Percentiles rank a stretch among this genome's conserved stretches.
These are phyloP conservation scores for Apantesis nais DNA, from an alignment of 2,888 invertebrate genomes.

Conservation along the genomic window DNA sequence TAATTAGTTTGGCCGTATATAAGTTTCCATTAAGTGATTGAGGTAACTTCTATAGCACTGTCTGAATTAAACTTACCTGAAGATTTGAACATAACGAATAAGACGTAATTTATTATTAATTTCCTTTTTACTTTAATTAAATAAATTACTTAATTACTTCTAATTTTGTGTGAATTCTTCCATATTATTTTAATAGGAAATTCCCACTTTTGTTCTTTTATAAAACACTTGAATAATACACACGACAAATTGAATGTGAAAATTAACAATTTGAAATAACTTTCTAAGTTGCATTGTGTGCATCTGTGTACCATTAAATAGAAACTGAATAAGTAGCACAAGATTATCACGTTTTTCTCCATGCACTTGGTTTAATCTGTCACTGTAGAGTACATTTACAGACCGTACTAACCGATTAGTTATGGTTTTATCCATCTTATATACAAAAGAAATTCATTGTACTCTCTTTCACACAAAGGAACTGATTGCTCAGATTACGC, in stretches of 20 bases:
- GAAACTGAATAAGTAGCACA: not conserved
- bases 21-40: conserved; percentile 6
- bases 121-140: not conserved
- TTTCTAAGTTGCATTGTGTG: not conserved
- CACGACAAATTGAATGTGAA: not conserved
- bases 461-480: not conserved
- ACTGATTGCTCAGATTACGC: conserved; percentile 7
- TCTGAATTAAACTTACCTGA: not conserved
- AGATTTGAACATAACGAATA: not conserved
- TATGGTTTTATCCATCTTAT: not conserved
- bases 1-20: conserved; percentile 21
- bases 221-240: not conserved
- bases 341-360: not conserved
- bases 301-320: not conserved
- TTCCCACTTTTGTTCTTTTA: not conserved
- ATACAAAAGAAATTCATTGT: not conserved
- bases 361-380: not conserved
- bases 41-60: not conserved
- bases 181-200: not conserved
- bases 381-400: not conserved
- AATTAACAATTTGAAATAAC: not conserved
- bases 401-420: conserved; percentile 5
- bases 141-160: not conserved
- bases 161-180: not conserved
- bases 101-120: not conserved